A percentile compares a stretch with the other conserved stretches of the same genome.
phyloP scores from a whole-genome alignment of 2,888 invertebrate genomes.

The Ectemnius lituratus region DNA sequence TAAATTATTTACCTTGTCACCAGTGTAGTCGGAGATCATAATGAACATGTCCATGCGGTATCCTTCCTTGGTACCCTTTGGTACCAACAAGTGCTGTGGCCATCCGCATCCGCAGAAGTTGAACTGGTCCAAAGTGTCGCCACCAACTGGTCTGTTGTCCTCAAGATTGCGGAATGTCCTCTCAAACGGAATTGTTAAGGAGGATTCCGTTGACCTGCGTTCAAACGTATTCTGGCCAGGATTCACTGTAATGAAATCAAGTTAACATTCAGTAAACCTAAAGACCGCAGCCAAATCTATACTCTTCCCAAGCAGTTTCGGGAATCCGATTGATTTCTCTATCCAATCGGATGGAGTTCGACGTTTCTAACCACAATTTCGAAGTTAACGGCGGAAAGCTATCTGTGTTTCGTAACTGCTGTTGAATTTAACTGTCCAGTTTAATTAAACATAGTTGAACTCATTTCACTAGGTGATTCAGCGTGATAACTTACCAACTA shows the following conservation, averaged over 20 bases:
- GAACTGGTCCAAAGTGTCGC: constrained; percentile 80
- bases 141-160: constrained; percentile 81
- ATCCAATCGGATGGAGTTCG: neutral
- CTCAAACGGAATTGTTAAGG: constrained; percentile 91
- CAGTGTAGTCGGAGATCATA: constrained; percentile 87
- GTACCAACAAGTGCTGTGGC: constrained; percentile 90
- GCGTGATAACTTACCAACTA: constrained; percentile 79
- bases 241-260: constrained; percentile 79
- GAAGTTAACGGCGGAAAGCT: too few relatives aligned
- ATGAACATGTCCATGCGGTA: constrained; percentile 85
- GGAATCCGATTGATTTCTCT: too few relatives aligned
- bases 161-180: constrained; percentile 88
- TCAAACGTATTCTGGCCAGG: constrained; percentile 84
- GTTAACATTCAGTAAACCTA: too few relatives aligned
- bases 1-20: constrained; percentile 81
- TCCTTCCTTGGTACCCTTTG: constrained; percentile 85
- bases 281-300: too few relatives aligned
- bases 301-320: too few relatives aligned
- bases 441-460: neutral
- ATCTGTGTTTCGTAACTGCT: neutral
- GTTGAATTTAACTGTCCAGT: neutral
- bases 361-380: neutral
- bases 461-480: neutral
- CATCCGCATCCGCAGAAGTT: constrained; percentile 94
- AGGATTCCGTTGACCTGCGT: constrained; percentile 85